Percentiles rank a stretch among this genome's conserved stretches.
phyloP scores from a whole-genome alignment of 2,888 invertebrate genomes.

The Tuta absoluta region DNA sequence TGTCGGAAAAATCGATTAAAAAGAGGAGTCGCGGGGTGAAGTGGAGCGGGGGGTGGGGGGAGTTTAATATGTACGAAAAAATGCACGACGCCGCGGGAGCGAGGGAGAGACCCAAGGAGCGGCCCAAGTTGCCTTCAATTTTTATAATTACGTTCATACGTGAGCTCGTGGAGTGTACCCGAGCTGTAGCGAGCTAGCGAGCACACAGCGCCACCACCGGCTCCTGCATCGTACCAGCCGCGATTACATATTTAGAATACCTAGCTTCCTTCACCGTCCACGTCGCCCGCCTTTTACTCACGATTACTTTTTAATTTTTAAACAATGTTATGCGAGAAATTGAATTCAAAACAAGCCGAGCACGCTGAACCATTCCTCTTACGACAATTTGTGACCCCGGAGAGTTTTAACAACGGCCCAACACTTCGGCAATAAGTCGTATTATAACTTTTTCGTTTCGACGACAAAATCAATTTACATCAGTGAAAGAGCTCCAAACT shows the following conservation, averaged over 20 bases:
- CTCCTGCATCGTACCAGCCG: constrained; percentile 39
- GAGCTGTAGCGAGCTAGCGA: background rate
- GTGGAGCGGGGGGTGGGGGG: constrained; percentile 63
- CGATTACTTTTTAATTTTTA: constrained; percentile 63
- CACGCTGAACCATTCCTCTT: constrained; percentile 16
- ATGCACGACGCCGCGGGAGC: constrained; percentile 77
- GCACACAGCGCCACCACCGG: constrained; percentile 32
- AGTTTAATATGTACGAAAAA: constrained; percentile 82
- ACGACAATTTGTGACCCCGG: constrained; percentile 25
- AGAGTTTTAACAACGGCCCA: constrained; percentile 39
- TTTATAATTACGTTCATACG: constrained; percentile 83
- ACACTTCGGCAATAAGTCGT: constrained; percentile 51
- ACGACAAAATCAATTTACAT: constrained; percentile 72
- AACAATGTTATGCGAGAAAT: constrained; percentile 42
- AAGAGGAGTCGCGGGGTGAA: constrained; percentile 78
- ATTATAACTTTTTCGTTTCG: constrained; percentile 67
- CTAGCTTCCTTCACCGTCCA: constrained; percentile 50
- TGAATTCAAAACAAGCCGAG: constrained; percentile 36
- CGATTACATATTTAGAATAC: constrained; percentile 69
- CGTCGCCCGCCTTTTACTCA: constrained; percentile 47
- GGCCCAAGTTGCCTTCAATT: constrained; percentile 77
- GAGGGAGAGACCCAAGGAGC: constrained; percentile 71
- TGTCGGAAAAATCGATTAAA: constrained; percentile 82
- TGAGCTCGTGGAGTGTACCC: constrained; percentile 67
- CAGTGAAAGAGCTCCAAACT: constrained; percentile 68